phyloP scores from a whole-genome alignment of 2,888 invertebrate genomes.

The Drosophila anomalipes region DNA sequence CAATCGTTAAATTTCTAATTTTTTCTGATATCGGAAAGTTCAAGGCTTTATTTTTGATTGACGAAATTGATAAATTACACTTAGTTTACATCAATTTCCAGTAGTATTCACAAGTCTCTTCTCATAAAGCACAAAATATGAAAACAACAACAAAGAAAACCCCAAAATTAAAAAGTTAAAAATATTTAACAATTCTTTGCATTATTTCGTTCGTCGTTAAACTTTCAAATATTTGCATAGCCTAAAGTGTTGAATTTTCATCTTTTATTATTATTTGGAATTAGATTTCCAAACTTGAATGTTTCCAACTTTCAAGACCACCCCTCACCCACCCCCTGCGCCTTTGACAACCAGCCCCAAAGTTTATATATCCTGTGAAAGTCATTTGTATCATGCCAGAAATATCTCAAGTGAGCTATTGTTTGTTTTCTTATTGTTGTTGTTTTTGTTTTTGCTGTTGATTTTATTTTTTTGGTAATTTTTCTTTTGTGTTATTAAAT shows the following conservation, averaged over 20 bases:
- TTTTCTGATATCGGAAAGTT: background rate
- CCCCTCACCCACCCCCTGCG: background rate
- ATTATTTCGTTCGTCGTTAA: background rate
- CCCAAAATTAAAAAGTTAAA: background rate
- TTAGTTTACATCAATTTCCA: background rate
- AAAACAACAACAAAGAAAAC: no score
- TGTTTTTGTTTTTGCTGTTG: background rate
- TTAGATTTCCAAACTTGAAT: background rate
- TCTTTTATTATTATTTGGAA: background rate
- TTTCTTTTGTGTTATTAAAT: constrained; percentile 44
- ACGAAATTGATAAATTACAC: no score
- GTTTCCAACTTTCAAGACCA: background rate
- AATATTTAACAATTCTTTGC: background rate
- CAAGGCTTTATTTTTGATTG: background rate
- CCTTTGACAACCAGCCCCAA: background rate
- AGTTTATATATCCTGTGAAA: constrained; percentile 25
- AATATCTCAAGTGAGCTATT: constrained; percentile 20
- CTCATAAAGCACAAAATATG: background rate
- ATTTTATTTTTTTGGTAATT: constrained; percentile 37
- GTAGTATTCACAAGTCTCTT: background rate
- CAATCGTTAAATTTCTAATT: background rate
- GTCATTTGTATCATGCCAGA: constrained; percentile 11
- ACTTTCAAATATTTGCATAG: background rate
- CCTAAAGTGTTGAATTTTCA: background rate
- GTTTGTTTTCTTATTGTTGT: constrained; percentile 40